phyloP scores from a whole-genome alignment of 1,140 invertebrate genomes.

The Branchinecta lindahli region DNA sequence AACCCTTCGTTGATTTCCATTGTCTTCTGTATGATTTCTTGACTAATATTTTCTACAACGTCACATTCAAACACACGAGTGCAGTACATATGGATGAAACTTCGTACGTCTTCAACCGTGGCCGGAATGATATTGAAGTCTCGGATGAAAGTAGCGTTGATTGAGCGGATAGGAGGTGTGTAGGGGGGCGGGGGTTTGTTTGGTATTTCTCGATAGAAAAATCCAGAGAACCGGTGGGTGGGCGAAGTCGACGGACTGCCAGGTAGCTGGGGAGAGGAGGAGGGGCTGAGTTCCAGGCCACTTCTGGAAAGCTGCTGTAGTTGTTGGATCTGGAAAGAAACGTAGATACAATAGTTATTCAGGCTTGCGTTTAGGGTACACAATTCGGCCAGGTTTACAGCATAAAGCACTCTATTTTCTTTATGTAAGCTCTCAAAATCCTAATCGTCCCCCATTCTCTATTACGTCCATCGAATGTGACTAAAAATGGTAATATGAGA shows the following conservation, averaged over 20 bases:
- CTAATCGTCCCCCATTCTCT: no score
- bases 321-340: background rate
- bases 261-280: background rate
- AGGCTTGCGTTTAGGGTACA: no score
- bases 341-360: background rate
- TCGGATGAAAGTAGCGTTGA: background rate
- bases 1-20: background rate
- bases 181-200: slow-evolving; percentile 2
- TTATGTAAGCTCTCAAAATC: no score
- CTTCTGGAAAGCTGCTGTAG: background rate
- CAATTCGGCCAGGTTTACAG: no score
- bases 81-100: background rate
- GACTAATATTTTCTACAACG: background rate
- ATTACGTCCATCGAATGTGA: no score
- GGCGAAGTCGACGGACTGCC: background rate
- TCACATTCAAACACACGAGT: background rate
- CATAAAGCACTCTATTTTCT: no score
- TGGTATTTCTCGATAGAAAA: background rate
- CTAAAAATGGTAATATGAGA: no score
- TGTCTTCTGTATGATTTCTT: background rate
- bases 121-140: background rate
- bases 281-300: background rate
- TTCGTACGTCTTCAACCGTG: background rate
- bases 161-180: background rate
- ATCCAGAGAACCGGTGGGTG: background rate